Percentiles rank a stretch among this genome's conserved stretches.
Conservation (phyloP, 2,113 vertebrate genomes). For the Chionomys nivalis region DNA sequence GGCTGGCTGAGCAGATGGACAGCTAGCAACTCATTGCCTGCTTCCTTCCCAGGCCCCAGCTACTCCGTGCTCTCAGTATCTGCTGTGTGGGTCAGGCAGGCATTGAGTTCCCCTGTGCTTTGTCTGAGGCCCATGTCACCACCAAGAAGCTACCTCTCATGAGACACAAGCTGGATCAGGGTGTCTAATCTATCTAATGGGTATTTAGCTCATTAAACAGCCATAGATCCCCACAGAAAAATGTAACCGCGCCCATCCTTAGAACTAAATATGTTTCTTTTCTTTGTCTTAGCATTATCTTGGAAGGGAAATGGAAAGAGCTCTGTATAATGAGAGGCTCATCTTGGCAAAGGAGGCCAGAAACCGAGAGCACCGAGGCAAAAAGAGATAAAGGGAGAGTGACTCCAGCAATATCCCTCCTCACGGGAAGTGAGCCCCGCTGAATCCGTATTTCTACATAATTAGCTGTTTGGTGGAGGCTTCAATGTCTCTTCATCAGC, state of each 20-base stretch:
- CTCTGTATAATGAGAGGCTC: constrained; percentile 54
- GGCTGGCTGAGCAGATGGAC: background rate
- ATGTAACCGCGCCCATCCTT: constrained; percentile 60
- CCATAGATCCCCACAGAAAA: constrained; percentile 60
- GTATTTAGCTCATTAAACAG: constrained; percentile 71
- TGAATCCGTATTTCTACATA: constrained; percentile 52
- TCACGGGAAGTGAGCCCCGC: background rate
- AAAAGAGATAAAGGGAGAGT: constrained; percentile 40
- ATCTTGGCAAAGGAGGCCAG: constrained; percentile 9
- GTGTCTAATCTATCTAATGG: constrained; percentile 39
- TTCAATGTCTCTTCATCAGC: background rate
- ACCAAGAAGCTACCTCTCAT: background rate
- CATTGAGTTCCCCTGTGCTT: background rate
- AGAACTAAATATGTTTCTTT: constrained; percentile 64
- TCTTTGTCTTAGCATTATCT: constrained; percentile 69
- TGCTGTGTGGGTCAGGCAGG: background rate
- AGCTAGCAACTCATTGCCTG: background rate
- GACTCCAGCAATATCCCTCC: constrained; percentile 39
- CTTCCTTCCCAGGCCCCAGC: background rate
- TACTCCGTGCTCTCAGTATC: background rate
- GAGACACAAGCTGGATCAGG: background rate
- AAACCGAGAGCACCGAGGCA: constrained; percentile 64
- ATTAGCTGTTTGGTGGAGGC: background rate
- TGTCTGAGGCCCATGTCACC: background rate
- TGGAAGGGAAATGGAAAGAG: constrained; percentile 19